Evolutionary conservation across 2,797 vertebrate species (phyloP).

Genomic region (Coluber constrictor): DNA sequence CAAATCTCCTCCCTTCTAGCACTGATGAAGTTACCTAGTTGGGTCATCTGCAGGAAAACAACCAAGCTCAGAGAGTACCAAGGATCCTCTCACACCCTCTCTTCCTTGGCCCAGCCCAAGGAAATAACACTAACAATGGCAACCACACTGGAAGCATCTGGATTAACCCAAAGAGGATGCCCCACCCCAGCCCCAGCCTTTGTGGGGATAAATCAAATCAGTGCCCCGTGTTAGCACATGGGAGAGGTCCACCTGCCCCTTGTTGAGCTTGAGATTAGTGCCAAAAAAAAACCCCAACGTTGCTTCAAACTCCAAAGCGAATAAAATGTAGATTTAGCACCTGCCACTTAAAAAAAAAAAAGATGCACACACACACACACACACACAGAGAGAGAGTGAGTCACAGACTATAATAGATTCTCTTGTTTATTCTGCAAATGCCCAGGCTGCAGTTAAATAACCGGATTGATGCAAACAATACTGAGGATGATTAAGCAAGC

Average conservation of each 20-base stretch:
- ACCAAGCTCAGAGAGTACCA: background rate
- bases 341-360: constrained; percentile 84
- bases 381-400: too few species aligned
- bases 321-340: constrained; percentile 86
- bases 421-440: constrained; percentile 84
- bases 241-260: constrained; percentile 76
- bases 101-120: background rate
- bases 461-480: constrained; percentile 79
- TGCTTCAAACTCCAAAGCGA: constrained; percentile 73
- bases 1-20: too few species aligned
- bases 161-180: constrained; percentile 53
- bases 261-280: constrained; percentile 78
- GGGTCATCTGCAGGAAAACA: fast-evolving
- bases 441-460: constrained; percentile 83
- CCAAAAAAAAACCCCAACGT: constrained; percentile 54
- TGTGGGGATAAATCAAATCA: constrained; percentile 47
- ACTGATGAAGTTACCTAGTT: background rate
- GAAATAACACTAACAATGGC: constrained; percentile 44
- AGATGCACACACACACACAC: background rate
- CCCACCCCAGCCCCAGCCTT: background rate
- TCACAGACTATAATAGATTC: constrained; percentile 74
- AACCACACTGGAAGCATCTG: constrained; percentile 54
- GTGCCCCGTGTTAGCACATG: constrained; percentile 58
- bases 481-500: constrained; percentile 78
- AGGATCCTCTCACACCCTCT: background rate